Conservation (phyloP, 2,797 vertebrate species). For the Cheirogaleus major region DNA sequence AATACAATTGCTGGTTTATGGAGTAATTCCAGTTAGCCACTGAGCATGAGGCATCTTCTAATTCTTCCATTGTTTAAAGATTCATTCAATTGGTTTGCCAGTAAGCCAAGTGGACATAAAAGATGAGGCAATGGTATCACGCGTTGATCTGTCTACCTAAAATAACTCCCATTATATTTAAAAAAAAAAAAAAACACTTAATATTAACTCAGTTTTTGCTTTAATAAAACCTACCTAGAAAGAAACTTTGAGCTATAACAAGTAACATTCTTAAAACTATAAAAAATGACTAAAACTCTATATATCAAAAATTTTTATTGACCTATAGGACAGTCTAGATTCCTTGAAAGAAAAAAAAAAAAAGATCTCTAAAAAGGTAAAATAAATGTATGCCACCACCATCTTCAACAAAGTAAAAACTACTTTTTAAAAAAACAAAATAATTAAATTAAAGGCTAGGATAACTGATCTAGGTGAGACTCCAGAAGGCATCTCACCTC, state of each 20-base stretch:
- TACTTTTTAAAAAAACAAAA: background rate
- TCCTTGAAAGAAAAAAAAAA: background rate
- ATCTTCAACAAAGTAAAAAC: background rate
- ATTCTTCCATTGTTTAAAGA: slow-evolving; percentile 56
- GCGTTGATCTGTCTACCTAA: background rate
- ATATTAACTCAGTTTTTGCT: slow-evolving; percentile 1
- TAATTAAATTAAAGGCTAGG: background rate
- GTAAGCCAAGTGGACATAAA: slow-evolving; percentile 47
- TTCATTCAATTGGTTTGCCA: slow-evolving; percentile 37
- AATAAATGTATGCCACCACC: background rate
- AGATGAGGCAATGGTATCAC: slow-evolving; percentile 17
- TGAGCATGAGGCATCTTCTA: slow-evolving; percentile 38
- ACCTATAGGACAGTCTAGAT: background rate
- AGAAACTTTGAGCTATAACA: background rate
- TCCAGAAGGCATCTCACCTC: background rate
- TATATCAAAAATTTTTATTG: background rate
- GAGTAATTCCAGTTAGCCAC: slow-evolving; percentile 16
- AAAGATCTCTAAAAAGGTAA: background rate
- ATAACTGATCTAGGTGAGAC: background rate
- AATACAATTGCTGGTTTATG: background rate
- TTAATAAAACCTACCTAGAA: background rate
- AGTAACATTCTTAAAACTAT: background rate
- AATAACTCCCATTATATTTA: background rate
- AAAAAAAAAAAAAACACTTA: background rate
- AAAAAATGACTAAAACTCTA: background rate